phyloP scores from a whole-genome alignment of 2,888 invertebrate genomes.

The Athalia circularis region DNA sequence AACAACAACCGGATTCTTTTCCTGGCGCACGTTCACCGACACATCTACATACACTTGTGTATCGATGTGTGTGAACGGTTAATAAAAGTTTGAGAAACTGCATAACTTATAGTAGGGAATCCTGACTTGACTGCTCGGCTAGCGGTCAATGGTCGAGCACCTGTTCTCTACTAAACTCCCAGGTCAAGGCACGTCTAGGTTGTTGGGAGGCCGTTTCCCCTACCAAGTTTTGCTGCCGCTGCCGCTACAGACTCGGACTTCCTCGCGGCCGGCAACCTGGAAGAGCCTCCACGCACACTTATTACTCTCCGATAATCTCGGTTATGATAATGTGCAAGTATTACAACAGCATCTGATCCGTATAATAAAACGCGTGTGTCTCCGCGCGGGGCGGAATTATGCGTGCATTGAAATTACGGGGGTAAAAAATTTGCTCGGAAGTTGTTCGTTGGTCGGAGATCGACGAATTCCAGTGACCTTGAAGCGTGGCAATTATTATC shows the following conservation, averaged over 20 bases:
- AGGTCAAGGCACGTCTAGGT: constrained; percentile 72
- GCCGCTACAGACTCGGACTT: not conserved
- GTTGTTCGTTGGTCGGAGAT: too few species aligned
- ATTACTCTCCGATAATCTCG: constrained; percentile 22
- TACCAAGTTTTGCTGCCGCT: constrained; percentile 46
- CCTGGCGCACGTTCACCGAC: too few species aligned
- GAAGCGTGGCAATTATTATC: not conserved
- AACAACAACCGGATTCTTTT: too few species aligned
- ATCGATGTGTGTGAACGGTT: constrained; percentile 29
- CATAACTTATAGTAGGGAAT: constrained; percentile 65
- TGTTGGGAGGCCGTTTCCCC: constrained; percentile 71
- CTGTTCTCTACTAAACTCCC: constrained; percentile 67
- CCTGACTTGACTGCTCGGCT: constrained; percentile 52
- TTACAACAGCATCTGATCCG: not conserved
- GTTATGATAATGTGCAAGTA: not conserved
- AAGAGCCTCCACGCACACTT: constrained; percentile 35
- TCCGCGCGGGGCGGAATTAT: too few species aligned
- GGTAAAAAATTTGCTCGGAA: too few species aligned
- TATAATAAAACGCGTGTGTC: too few species aligned
- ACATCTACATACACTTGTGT: too few species aligned
- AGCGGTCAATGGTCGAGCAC: constrained; percentile 67
- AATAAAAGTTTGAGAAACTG: constrained; percentile 43
- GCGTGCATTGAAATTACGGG: too few species aligned
- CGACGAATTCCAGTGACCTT: too few species aligned
- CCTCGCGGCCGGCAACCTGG: constrained; percentile 18